These are phyloP conservation scores for Hoplodrina ambigua DNA, from an alignment of 2,888 invertebrate genomes.

Conservation along the genomic window DNA sequence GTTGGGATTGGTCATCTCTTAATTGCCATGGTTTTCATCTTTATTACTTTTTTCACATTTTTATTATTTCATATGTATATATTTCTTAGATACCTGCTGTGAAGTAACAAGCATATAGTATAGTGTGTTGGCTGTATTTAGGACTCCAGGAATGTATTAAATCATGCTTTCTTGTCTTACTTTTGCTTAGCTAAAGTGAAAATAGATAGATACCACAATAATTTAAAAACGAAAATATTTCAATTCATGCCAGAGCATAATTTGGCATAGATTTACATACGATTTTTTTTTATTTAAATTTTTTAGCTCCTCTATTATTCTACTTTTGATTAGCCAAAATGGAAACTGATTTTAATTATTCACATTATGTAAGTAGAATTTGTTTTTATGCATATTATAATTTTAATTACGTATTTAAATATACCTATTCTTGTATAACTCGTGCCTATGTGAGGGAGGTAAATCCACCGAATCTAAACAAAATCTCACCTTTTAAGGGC, in stretches of 20 bases:
- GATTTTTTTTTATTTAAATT: no score
- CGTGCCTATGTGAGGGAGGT: not conserved
- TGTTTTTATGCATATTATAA: not conserved
- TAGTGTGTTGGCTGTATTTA: no score
- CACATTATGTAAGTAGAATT: not conserved
- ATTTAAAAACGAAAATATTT: not conserved
- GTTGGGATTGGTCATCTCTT: no score
- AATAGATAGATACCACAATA: no score
- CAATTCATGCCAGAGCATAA: not conserved
- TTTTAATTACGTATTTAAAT: not conserved
- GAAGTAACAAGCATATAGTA: no score
- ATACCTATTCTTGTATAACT: not conserved
- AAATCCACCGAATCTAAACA: no score
- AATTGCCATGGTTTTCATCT: no score
- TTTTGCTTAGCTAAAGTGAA: not conserved
- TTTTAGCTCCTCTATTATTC: not conserved
- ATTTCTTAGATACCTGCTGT: no score
- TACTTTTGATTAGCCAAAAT: not conserved
- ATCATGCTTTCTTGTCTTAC: not conserved
- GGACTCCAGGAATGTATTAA: no score
- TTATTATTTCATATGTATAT: no score
- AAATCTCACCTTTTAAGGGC: no score
- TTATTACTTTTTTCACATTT: no score
- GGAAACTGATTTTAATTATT: not conserved
- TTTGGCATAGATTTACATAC: not conserved